phyloP scores from a whole-genome alignment of 2,797 vertebrate genomes.

The Rhinella marina region DNA sequence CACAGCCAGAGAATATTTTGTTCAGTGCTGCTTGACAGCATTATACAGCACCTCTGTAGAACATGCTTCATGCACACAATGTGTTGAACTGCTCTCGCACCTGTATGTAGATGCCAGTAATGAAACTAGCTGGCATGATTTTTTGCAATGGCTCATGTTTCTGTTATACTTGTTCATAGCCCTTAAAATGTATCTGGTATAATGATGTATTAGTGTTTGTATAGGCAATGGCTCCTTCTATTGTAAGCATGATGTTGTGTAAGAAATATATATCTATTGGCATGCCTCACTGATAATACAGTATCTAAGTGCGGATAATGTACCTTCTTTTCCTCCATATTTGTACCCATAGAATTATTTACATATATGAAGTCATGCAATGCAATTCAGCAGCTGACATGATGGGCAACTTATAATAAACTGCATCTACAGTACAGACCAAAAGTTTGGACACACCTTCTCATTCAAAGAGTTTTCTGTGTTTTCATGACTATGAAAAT shows the following conservation, averaged over 20 bases:
- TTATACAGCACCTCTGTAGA: background rate
- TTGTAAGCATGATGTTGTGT: conserved; percentile 67
- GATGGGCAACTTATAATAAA: too few relatives aligned
- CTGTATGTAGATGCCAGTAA: conserved; percentile 8
- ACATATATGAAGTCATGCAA: background rate
- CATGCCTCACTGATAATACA: background rate
- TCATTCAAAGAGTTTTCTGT: too few relatives aligned
- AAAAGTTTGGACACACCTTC: too few relatives aligned
- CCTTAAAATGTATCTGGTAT: conserved; percentile 63
- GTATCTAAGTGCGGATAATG: background rate
- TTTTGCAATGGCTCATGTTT: conserved; percentile 56
- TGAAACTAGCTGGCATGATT: background rate
- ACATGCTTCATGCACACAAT: background rate
- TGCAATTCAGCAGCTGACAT: background rate
- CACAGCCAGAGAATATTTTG: conserved; percentile 35
- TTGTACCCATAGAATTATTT: background rate
- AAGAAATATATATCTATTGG: conserved; percentile 59
- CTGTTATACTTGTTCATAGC: conserved; percentile 46
- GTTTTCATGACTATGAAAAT: too few relatives aligned
- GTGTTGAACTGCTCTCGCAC: background rate
- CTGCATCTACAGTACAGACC: too few relatives aligned
- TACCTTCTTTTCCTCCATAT: background rate
- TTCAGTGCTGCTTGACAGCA: background rate
- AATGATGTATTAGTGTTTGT: conserved; percentile 68
- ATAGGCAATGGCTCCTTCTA: conserved; percentile 72